Conservation (phyloP, 2,113 vertebrate species). For the Varanus salvator region DNA sequence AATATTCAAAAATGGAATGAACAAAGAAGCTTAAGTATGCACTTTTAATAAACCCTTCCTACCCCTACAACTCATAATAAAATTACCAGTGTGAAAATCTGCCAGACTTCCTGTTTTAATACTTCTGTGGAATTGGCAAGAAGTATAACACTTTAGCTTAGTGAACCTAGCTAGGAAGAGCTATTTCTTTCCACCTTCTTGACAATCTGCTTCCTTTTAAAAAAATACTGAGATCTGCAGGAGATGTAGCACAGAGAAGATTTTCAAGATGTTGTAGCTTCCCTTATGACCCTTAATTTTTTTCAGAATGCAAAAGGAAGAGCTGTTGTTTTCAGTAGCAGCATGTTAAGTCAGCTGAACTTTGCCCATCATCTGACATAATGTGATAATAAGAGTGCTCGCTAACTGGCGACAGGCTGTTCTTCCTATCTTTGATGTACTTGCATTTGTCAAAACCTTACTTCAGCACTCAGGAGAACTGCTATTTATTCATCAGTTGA, state of each 20-base stretch:
- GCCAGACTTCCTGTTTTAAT: not conserved
- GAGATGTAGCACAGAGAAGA: not conserved
- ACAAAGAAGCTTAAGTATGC: not conserved
- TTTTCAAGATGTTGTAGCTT: slow-evolving; percentile 19
- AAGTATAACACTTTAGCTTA: not conserved
- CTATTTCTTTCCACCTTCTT: not conserved
- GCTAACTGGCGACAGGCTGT: slow-evolving; percentile 45
- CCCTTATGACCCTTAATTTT: not conserved
- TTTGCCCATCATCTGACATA: slow-evolving; percentile 18
- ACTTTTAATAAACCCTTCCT: not conserved
- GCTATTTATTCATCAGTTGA: slow-evolving; percentile 37
- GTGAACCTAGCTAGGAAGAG: not conserved
- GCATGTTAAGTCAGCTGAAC: slow-evolving; percentile 38
- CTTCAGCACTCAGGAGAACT: slow-evolving; percentile 50
- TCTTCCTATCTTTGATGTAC: slow-evolving; percentile 48
- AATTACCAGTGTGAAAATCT: slow-evolving; percentile 7
- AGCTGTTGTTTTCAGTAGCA: slow-evolving; percentile 23
- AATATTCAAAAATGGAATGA: not conserved
- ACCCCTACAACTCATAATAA: not conserved
- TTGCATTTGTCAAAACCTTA: slow-evolving; percentile 55
- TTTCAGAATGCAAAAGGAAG: slow-evolving; percentile 8
- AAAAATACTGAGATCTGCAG: not conserved
- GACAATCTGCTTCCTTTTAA: slow-evolving; percentile 8
- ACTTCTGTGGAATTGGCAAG: not conserved
- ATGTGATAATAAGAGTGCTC: slow-evolving; percentile 26